Conservation (phyloP, 2,888 invertebrate genomes). For the Caenorhabditis sp. region DNA sequence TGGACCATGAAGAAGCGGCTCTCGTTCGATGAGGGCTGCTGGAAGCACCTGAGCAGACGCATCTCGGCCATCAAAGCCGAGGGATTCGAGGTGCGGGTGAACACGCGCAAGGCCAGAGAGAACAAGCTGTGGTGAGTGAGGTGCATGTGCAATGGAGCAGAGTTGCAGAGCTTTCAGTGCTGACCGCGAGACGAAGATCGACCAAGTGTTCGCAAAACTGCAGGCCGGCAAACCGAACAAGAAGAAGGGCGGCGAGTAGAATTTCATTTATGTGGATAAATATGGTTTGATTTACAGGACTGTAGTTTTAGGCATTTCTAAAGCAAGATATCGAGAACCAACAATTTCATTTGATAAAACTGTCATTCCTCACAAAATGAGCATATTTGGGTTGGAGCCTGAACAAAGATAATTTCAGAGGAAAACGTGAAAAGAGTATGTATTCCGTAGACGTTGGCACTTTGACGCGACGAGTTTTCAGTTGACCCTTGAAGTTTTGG, state of each 20-base stretch:
- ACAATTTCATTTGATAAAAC: too few species aligned
- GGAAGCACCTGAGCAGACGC: constrained; percentile 44
- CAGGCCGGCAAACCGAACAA: constrained; percentile 20
- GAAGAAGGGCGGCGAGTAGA: constrained; percentile 18
- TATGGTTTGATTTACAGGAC: too few species aligned
- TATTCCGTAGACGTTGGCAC: too few species aligned
- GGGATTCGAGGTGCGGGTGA: constrained; percentile 38
- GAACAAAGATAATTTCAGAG: too few species aligned
- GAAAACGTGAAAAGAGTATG: too few species aligned
- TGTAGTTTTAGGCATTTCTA: too few species aligned
- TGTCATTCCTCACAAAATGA: too few species aligned
- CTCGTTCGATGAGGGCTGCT: constrained; percentile 38
- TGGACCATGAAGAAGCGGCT: constrained; percentile 54
- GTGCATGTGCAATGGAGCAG: too few species aligned
- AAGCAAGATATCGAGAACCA: too few species aligned
- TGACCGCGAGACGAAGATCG: constrained; percentile 17
- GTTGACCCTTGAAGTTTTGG: too few species aligned
- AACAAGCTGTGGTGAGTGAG: constrained; percentile 1
- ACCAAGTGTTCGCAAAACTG: constrained; percentile 8
- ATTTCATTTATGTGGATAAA: not conserved
- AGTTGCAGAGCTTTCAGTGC: constrained; percentile 10
- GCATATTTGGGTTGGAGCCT: too few species aligned
- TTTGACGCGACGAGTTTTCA: too few species aligned
- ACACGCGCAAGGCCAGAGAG: constrained; percentile 23
- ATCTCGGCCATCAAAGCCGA: constrained; percentile 24